phyloP scores from a whole-genome alignment of 2,888 invertebrate genomes.

The Nemotelus pantherinus region DNA sequence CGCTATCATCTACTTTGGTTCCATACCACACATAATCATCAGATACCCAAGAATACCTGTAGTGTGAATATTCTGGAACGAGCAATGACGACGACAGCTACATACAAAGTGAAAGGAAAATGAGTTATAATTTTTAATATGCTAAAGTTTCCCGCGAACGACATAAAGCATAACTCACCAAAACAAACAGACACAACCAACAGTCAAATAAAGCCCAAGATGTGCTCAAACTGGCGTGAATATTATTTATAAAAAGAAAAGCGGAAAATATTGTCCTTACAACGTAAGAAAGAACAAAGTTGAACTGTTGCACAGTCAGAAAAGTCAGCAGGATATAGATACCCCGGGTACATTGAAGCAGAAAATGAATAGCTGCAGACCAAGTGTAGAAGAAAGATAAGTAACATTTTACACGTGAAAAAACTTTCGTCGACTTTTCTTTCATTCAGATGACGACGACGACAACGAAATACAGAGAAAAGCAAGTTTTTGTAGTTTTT shows the following conservation, averaged over 20 bases:
- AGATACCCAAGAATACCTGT: too few relatives aligned
- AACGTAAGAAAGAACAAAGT: background rate
- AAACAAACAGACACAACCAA: conserved; percentile 24
- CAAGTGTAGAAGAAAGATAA: conserved; percentile 24
- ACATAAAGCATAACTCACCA: conserved; percentile 4
- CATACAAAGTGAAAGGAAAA: conserved; percentile 14
- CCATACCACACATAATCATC: too few relatives aligned
- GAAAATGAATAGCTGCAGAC: conserved; percentile 27
- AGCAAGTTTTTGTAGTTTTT: conserved; percentile 12
- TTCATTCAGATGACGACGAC: background rate
- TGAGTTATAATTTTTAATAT: conserved; percentile 35
- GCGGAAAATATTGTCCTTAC: background rate
- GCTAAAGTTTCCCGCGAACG: conserved; percentile 21
- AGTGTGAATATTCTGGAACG: too few relatives aligned
- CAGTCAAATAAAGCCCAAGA: conserved; percentile 12
- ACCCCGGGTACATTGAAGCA: background rate
- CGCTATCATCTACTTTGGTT: too few relatives aligned
- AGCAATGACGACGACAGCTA: background rate
- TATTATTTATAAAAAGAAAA: conserved; percentile 2
- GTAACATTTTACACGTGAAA: conserved; percentile 42
- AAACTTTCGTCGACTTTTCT: conserved; percentile 41
- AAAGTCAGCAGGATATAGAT: conserved; percentile 16
- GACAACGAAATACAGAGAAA: background rate
- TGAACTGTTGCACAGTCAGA: background rate
- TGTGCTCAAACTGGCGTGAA: conserved; percentile 27